Evolutionary conservation across 2,797 vertebrate species (phyloP).

Genomic region (Tangara arthus): DNA sequence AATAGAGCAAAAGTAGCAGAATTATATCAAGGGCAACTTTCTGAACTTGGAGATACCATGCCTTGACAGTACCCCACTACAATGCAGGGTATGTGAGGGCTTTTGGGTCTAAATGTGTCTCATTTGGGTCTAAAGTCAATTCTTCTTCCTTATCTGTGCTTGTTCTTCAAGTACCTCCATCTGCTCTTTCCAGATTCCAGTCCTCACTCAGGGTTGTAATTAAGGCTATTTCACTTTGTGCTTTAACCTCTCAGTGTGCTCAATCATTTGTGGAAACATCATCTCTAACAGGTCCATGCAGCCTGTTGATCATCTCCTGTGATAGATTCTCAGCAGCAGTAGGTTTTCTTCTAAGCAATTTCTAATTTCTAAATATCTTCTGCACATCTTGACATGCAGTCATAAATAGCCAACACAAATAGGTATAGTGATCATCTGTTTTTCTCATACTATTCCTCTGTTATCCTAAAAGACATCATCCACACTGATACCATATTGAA

Average conservation of each 20-base stretch:
- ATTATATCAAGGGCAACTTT: background rate
- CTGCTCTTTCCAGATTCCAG: background rate
- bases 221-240: background rate
- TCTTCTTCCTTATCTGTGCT: background rate
- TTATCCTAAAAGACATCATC: background rate
- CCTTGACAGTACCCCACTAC: rapidly evolving
- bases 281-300: background rate
- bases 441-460: background rate
- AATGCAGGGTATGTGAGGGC: rapidly evolving
- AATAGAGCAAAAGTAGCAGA: background rate
- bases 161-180: background rate
- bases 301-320: rapidly evolving
- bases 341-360: background rate
- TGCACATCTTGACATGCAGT: background rate
- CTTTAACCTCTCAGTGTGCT: background rate
- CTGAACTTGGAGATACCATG: background rate
- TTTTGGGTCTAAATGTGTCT: background rate
- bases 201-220: background rate
- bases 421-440: background rate
- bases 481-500: background rate
- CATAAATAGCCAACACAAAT: background rate
- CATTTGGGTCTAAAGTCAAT: background rate
- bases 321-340: background rate
- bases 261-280: background rate
- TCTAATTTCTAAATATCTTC: background rate